A percentile compares a stretch with the other conserved stretches of the same genome.
These are phyloP conservation scores for Hippocampus comes DNA, from an alignment of 2,113 vertebrate species.

Conservation along the genomic window DNA sequence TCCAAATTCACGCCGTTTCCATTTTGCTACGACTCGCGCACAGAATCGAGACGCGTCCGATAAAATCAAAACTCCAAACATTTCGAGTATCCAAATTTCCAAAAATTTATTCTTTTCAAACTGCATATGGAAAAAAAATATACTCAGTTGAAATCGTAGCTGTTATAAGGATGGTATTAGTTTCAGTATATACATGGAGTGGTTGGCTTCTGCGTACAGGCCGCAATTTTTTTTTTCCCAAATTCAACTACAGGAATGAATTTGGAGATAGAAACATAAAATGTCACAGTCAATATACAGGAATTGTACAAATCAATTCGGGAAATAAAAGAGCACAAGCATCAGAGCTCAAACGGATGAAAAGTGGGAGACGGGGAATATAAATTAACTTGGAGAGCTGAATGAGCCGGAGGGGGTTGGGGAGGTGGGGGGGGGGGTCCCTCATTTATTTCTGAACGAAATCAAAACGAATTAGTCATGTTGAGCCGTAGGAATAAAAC, in stretches of 20 bases:
- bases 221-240: slow-evolving; percentile 81
- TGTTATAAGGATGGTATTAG: slow-evolving; percentile 99
- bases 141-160: slow-evolving; percentile 97
- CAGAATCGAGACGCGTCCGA: slow-evolving; percentile 5
- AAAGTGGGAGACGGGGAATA: slow-evolving; percentile 88
- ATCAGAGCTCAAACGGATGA: slow-evolving; percentile 88
- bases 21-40: neutral
- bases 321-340: slow-evolving; percentile 99
- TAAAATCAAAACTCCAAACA: slow-evolving; percentile 89
- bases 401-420: slow-evolving; percentile 76
- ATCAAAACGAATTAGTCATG: slow-evolving; percentile 84
- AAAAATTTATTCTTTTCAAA: slow-evolving; percentile 99
- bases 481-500: slow-evolving; percentile 74
- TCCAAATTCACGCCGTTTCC: neutral
- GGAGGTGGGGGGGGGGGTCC: slow-evolving; percentile 47
- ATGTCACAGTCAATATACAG: slow-evolving; percentile 99
- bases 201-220: slow-evolving; percentile 93
- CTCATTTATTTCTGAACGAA: slow-evolving; percentile 50
- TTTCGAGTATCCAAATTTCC: slow-evolving; percentile 99
- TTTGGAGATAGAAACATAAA: slow-evolving; percentile 87
- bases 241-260: slow-evolving; percentile 98
- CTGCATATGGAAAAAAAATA: slow-evolving; percentile 99
- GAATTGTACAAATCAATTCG: slow-evolving; percentile 98
- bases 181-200: slow-evolving; percentile 96
- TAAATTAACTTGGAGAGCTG: slow-evolving; percentile 81